Conservation (phyloP, 2,888 invertebrate species). For the Actias luna region DNA sequence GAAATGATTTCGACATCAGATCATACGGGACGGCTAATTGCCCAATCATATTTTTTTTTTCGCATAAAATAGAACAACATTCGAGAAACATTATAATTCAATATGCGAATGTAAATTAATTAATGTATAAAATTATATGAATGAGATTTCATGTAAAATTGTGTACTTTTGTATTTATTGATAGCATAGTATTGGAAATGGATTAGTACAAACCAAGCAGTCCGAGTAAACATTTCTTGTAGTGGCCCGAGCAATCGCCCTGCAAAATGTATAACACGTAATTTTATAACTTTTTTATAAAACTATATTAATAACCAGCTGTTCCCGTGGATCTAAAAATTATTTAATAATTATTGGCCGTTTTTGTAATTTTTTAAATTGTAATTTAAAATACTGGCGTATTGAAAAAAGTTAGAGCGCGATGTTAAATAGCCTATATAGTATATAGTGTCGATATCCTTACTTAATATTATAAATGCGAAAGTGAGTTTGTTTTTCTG, state of each 20-base stretch:
- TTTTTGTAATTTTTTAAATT: too few relatives aligned
- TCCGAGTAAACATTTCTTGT: slow-evolving; percentile 91
- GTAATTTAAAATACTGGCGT: too few relatives aligned
- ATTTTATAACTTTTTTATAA: too few relatives aligned
- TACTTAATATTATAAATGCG: too few relatives aligned
- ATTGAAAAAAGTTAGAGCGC: too few relatives aligned
- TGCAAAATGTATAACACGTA: slow-evolving; percentile 62
- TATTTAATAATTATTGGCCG: too few relatives aligned
- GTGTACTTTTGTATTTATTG: slow-evolving; percentile 4
- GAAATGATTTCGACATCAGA: background rate
- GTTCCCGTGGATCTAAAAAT: too few relatives aligned
- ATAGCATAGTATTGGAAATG: background rate
- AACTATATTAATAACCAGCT: too few relatives aligned
- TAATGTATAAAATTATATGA: too few relatives aligned
- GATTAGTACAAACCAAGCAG: slow-evolving; percentile 81
- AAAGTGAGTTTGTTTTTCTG: too few relatives aligned
- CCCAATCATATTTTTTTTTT: background rate
- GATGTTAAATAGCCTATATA: too few relatives aligned
- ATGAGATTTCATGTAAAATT: slow-evolving; percentile 9
- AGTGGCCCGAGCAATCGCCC: slow-evolving; percentile 93
- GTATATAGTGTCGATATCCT: too few relatives aligned
- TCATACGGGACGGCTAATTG: background rate
- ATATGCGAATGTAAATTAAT: background rate
- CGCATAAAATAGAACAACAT: background rate
- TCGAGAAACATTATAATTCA: background rate